A percentile compares a stretch with the other conserved stretches of the same genome.
Conservation (phyloP, 2,797 vertebrate genomes). For the Adelosebastes latens region DNA sequence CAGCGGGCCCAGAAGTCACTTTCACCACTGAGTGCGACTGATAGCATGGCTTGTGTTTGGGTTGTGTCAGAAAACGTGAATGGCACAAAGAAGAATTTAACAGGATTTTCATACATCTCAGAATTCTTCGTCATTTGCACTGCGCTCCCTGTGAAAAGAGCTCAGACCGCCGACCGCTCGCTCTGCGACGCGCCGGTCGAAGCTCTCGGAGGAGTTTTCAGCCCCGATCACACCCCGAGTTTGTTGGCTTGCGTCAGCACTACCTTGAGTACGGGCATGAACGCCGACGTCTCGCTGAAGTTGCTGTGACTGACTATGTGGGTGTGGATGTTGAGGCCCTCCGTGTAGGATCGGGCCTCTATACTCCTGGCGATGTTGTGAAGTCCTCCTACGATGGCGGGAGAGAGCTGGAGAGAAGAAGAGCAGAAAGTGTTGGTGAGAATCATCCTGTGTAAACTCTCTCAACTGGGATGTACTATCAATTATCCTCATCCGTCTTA, state of each 20-base stretch:
- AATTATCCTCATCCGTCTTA: neutral
- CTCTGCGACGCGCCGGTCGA: neutral
- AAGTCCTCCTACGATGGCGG: conserved; percentile 90
- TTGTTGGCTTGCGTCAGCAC: conserved; percentile 97
- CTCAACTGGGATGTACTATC: neutral
- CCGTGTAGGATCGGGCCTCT: conserved; percentile 88
- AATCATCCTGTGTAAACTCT: neutral
- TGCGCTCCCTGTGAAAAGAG: conserved; percentile 8
- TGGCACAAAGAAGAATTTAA: conserved; percentile 50
- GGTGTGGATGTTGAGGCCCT: conserved; percentile 94
- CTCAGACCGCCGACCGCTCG: neutral
- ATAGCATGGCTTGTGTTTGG: conserved; percentile 72
- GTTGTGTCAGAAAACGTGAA: conserved; percentile 45
- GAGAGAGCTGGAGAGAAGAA: conserved; percentile 87
- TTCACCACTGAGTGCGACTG: conserved; percentile 55
- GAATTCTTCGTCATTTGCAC: conserved; percentile 20
- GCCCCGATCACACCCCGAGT: conserved; percentile 85
- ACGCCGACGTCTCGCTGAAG: conserved; percentile 98
- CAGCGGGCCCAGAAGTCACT: conserved; percentile 32
- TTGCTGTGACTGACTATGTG: conserved; percentile 98
- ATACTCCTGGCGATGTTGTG: conserved; percentile 93
- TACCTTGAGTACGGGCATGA: conserved; percentile 98
- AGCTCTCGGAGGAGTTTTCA: neutral
- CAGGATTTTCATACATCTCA: conserved; percentile 23
- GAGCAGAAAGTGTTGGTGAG: neutral